Evolutionary conservation across 2,888 invertebrate genomes (phyloP).

Genomic region (Hecatera dysodea): DNA sequence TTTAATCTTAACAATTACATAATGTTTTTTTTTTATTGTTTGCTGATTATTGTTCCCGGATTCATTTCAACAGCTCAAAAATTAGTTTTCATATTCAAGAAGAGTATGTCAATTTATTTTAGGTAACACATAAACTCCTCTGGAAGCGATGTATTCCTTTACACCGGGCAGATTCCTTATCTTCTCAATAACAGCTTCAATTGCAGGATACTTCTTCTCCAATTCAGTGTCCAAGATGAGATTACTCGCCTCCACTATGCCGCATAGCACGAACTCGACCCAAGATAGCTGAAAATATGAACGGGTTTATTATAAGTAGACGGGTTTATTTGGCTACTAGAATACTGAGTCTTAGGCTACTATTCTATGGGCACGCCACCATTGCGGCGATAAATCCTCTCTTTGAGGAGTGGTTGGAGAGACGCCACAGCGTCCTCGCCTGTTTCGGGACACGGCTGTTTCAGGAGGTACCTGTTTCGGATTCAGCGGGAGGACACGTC

Average conservation of each 20-base stretch:
- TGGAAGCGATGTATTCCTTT: slow-evolving; percentile 79
- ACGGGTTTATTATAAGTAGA: not conserved
- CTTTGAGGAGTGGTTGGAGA: too few relatives aligned
- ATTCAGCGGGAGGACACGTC: too few relatives aligned
- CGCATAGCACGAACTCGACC: slow-evolving; percentile 84
- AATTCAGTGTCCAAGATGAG: slow-evolving; percentile 73
- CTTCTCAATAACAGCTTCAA: slow-evolving; percentile 72
- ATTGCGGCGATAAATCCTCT: too few relatives aligned
- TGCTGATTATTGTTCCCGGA: too few relatives aligned
- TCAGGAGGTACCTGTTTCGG: too few relatives aligned
- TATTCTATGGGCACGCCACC: too few relatives aligned
- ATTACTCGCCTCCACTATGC: slow-evolving; percentile 78
- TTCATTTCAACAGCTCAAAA: not conserved
- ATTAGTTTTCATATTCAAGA: not conserved
- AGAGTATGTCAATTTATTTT: not conserved
- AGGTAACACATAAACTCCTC: slow-evolving; percentile 58
- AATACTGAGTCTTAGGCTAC: too few relatives aligned
- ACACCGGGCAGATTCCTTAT: slow-evolving; percentile 78
- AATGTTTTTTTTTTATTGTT: too few relatives aligned
- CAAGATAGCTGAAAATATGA: slow-evolving; percentile 77
- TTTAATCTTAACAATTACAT: too few relatives aligned
- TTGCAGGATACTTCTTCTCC: slow-evolving; percentile 78
- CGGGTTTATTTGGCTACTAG: too few relatives aligned
- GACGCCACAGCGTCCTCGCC: too few relatives aligned
- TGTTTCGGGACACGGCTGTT: too few relatives aligned